A percentile compares a stretch with the other conserved stretches of the same genome.
Evolutionary conservation across 2,797 vertebrate species (phyloP).

Genomic region (Danio tinwini): DNA sequence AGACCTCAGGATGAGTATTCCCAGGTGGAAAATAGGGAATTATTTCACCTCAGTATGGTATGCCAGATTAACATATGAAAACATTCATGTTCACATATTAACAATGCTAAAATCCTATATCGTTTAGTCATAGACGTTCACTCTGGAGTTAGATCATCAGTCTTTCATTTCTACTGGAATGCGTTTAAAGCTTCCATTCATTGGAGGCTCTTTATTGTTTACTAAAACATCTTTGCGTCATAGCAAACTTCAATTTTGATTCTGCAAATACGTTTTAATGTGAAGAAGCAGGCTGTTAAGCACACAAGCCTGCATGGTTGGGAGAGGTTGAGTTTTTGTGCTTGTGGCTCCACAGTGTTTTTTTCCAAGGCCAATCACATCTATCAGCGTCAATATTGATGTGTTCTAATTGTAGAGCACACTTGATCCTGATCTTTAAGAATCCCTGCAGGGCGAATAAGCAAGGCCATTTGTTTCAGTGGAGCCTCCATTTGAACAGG

Average conservation of each 20-base stretch:
- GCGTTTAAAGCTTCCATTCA: neutral
- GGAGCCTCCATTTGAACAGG: neutral
- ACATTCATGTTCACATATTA: too few species aligned
- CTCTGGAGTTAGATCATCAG: too few species aligned
- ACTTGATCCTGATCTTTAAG: slow-evolving; percentile 42
- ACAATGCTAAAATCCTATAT: too few species aligned
- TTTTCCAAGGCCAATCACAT: slow-evolving; percentile 39
- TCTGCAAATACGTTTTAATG: neutral
- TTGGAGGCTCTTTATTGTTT: neutral
- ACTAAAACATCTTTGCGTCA: neutral
- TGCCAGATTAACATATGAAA: too few species aligned
- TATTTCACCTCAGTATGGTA: too few species aligned
- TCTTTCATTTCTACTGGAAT: neutral
- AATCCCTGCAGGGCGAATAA: slow-evolving; percentile 31
- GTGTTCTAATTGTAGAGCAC: slow-evolving; percentile 52
- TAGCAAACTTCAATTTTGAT: neutral
- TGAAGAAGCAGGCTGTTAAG: neutral
- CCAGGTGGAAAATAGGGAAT: too few species aligned
- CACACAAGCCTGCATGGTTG: neutral
- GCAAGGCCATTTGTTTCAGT: slow-evolving; percentile 47
- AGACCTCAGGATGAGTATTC: too few species aligned
- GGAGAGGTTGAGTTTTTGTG: slow-evolving; percentile 2
- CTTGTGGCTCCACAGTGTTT: slow-evolving; percentile 19
- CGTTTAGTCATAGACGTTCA: too few species aligned
- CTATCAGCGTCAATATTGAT: slow-evolving; percentile 49